phyloP scores from a whole-genome alignment of 2,888 invertebrate genomes.

The Colostygia pectinataria region DNA sequence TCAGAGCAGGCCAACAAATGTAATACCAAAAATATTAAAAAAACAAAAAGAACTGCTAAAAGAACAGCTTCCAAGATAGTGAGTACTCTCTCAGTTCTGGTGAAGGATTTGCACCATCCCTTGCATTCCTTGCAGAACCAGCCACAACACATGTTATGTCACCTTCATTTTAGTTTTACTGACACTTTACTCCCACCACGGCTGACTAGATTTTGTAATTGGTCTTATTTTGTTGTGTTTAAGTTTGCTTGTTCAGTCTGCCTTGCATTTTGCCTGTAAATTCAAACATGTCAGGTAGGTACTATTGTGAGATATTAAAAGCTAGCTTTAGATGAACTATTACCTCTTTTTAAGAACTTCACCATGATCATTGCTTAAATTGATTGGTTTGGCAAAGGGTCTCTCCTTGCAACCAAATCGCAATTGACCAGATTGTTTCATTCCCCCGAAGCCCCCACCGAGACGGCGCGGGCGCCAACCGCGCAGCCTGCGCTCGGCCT shows the following conservation, averaged over 20 bases:
- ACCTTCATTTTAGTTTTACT: conserved; percentile 29
- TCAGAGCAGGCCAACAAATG: conserved; percentile 56
- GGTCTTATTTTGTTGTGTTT: neutral
- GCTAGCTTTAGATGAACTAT: neutral
- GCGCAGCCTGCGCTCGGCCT: conserved; percentile 86
- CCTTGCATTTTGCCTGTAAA: no score
- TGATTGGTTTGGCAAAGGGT: conserved; percentile 84
- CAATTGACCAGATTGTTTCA: conserved; percentile 93
- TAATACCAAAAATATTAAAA: conserved; percentile 57
- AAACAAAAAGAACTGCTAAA: conserved; percentile 48
- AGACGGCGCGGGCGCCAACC: conserved; percentile 94
- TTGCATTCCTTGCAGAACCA: conserved; percentile 57
- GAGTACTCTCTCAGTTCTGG: conserved; percentile 55
- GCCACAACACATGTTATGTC: conserved; percentile 56
- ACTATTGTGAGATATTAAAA: no score
- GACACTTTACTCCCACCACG: conserved; percentile 35
- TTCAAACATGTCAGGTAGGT: no score
- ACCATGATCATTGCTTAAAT: conserved; percentile 32
- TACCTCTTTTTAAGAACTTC: conserved; percentile 12
- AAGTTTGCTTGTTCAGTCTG: neutral
- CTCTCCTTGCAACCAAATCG: conserved; percentile 92
- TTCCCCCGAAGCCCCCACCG: conserved; percentile 94
- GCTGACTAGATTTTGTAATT: conserved; percentile 43
- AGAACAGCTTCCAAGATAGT: conserved; percentile 51
- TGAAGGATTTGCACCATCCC: conserved; percentile 70